phyloP scores from a whole-genome alignment of 2,113 vertebrate species.

The Sebastes schlegelii region DNA sequence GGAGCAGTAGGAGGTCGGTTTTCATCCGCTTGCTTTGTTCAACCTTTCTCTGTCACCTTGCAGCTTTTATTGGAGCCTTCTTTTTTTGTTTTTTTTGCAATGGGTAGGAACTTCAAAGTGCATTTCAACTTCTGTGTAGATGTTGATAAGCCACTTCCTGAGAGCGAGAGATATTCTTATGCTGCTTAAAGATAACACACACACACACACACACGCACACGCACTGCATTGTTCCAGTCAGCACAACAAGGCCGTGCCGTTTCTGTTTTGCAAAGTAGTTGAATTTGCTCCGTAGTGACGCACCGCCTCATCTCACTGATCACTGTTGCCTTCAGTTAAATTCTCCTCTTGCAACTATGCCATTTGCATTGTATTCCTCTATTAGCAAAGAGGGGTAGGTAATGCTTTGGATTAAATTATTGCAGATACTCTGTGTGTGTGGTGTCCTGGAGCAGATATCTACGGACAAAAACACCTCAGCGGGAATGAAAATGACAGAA shows the following conservation, averaged over 20 bases:
- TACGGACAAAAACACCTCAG: slow-evolving; percentile 15
- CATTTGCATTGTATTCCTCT: slow-evolving; percentile 32
- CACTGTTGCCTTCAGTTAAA: slow-evolving; percentile 17
- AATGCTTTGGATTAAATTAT: slow-evolving; percentile 4
- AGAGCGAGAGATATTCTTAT: slow-evolving; percentile 51
- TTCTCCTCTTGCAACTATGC: slow-evolving; percentile 16
- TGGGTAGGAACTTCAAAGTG: slow-evolving; percentile 68
- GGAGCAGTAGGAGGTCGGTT: slow-evolving; percentile 61
- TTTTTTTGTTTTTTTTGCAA: slow-evolving; percentile 28
- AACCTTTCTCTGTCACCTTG: slow-evolving; percentile 79
- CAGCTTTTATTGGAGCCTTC: slow-evolving; percentile 50
- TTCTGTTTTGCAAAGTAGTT: slow-evolving; percentile 43
- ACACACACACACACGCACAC: slow-evolving; percentile 16
- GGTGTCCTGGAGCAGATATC: slow-evolving; percentile 10
- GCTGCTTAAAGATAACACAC: slow-evolving; percentile 52
- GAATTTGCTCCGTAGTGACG: slow-evolving; percentile 32
- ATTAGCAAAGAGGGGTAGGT: not conserved
- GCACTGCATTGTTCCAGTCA: slow-evolving; percentile 34
- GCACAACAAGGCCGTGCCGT: slow-evolving; percentile 11
- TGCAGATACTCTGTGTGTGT: slow-evolving; percentile 13
- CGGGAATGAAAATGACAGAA: slow-evolving; percentile 25
- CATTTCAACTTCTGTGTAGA: slow-evolving; percentile 62
- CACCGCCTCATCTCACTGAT: slow-evolving; percentile 18
- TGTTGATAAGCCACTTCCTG: slow-evolving; percentile 72
- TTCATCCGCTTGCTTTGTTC: slow-evolving; percentile 66